Conservation (phyloP, 2,113 vertebrate genomes). For the Corapipo altera region DNA sequence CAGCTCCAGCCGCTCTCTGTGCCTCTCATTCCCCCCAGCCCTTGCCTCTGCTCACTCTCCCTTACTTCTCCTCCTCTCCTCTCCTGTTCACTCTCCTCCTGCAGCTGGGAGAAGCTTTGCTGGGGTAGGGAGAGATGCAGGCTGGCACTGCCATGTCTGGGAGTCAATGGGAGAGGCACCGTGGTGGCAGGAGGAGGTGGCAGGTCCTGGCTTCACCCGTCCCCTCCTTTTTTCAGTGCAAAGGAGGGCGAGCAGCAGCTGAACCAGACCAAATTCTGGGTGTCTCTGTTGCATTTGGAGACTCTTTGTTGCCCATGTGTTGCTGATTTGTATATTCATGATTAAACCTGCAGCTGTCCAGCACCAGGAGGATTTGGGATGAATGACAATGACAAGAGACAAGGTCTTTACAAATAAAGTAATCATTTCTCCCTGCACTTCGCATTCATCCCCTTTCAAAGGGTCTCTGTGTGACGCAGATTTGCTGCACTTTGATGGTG, state of each 20-base stretch:
- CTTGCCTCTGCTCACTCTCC: not conserved
- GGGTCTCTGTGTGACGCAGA: constrained; percentile 31
- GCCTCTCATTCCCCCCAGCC: not conserved
- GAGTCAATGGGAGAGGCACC: not conserved
- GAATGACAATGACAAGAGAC: constrained; percentile 56
- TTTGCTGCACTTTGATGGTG: constrained; percentile 17
- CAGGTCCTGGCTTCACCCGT: not conserved
- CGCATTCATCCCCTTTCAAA: constrained; percentile 34
- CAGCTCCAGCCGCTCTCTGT: not conserved
- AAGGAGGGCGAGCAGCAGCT: not conserved
- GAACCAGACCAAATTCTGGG: not conserved
- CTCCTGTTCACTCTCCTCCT: not conserved
- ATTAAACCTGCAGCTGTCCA: constrained; percentile 35
- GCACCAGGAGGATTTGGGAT: not conserved
- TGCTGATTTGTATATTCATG: constrained; percentile 49
- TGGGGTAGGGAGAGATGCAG: not conserved
- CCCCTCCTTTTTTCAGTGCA: not conserved
- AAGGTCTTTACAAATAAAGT: constrained; percentile 47
- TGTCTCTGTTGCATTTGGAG: not conserved
- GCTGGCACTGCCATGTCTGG: not conserved
- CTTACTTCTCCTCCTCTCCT: not conserved
- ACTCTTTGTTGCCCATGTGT: constrained; percentile 25
- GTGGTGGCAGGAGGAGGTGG: not conserved
- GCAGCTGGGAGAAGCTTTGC: not conserved
- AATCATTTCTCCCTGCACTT: constrained; percentile 35